phyloP scores from a whole-genome alignment of 2,888 invertebrate genomes.

The Lissocephala sabroskyi region DNA sequence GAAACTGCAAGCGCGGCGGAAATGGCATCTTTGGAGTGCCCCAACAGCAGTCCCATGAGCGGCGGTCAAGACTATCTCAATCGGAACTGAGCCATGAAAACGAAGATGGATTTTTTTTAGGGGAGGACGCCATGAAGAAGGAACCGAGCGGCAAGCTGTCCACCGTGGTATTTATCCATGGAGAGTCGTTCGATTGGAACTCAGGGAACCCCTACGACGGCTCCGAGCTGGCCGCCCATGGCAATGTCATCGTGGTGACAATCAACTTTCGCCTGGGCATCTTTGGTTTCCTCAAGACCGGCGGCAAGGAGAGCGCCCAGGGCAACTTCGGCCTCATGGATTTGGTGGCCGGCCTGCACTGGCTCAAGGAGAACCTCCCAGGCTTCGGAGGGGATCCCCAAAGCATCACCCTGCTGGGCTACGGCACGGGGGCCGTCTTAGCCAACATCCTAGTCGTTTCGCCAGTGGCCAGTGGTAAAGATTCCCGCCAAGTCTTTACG shows the following conservation, averaged over 20 bases:
- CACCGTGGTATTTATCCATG: constrained; percentile 92
- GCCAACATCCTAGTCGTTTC: constrained; percentile 97
- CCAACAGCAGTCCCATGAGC: constrained; percentile 21
- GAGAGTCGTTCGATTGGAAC: constrained; percentile 97
- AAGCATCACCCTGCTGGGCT: constrained; percentile 94
- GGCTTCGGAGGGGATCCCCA: constrained; percentile 96
- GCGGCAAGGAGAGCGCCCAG: constrained; percentile 89
- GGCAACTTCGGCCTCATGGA: constrained; percentile 95
- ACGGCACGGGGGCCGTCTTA: constrained; percentile 96
- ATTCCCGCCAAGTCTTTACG: no score
- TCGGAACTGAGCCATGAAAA: no score
- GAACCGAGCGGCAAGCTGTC: constrained; percentile 74
- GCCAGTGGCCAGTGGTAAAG: constrained; percentile 91
- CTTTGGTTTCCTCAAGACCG: constrained; percentile 91
- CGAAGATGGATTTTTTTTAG: no score
- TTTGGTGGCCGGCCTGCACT: constrained; percentile 94
- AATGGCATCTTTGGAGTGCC: constrained; percentile 81
- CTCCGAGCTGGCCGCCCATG: constrained; percentile 93
- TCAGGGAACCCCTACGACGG: constrained; percentile 98
- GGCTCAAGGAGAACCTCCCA: constrained; percentile 95
- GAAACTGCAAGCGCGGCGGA: constrained; percentile 94
- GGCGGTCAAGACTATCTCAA: no score
- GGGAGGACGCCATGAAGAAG: no score
- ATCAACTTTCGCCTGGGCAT: constrained; percentile 93
- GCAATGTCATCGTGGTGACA: constrained; percentile 90